Evolutionary conservation across 2,888 invertebrate genomes (phyloP).

Genomic region (Apotomis betuletana): DNA sequence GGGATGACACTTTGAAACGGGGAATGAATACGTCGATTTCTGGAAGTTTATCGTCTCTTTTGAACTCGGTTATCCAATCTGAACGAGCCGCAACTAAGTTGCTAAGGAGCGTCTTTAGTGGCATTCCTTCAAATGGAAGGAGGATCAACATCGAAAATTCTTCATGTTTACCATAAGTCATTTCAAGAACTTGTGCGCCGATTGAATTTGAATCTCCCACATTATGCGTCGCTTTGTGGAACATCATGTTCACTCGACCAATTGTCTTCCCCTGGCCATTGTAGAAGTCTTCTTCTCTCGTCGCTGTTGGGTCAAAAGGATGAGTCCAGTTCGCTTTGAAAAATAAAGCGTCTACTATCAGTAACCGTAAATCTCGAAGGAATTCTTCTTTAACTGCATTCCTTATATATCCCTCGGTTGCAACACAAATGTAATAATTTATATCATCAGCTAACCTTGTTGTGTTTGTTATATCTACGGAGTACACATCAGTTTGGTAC

Average conservation of each 20-base stretch:
- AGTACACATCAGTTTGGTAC: constrained; percentile 81
- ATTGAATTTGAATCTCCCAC: constrained; percentile 80
- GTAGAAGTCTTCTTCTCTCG: constrained; percentile 82
- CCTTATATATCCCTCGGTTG: constrained; percentile 87
- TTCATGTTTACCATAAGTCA: constrained; percentile 86
- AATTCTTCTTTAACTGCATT: constrained; percentile 83
- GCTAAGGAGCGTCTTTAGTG: constrained; percentile 75
- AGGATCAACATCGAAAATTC: constrained; percentile 86
- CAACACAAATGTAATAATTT: constrained; percentile 86
- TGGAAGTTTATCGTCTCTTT: constrained; percentile 67
- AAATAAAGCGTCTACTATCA: constrained; percentile 86
- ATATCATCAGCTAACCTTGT: constrained; percentile 81
- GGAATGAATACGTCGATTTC: constrained; percentile 85
- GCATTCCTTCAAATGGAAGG: constrained; percentile 84
- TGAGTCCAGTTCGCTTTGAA: constrained; percentile 89
- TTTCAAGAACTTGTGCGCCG: constrained; percentile 85
- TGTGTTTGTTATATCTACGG: constrained; percentile 82
- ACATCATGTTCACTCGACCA: constrained; percentile 89
- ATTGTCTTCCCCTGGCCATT: constrained; percentile 81
- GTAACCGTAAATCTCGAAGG: constrained; percentile 75
- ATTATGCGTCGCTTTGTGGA: constrained; percentile 83
- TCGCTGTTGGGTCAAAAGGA: constrained; percentile 85
- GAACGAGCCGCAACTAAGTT: constrained; percentile 76
- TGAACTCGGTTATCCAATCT: constrained; percentile 79
- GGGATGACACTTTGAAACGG: constrained; percentile 81